Conservation (phyloP, 2,113 vertebrate species). For the Hippocampus comes region DNA sequence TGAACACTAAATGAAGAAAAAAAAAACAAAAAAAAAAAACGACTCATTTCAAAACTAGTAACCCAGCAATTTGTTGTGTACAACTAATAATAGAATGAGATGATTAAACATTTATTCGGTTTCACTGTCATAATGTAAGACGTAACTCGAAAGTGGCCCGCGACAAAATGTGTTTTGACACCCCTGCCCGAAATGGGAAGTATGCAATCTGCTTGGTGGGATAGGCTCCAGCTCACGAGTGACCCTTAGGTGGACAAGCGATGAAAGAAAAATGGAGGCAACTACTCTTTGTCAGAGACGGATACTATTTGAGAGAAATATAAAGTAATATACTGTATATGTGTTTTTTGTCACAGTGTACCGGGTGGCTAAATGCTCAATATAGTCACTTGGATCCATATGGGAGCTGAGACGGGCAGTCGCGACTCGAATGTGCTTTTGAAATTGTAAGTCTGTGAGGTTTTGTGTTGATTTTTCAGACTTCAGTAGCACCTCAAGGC, state of each 20-base stretch:
- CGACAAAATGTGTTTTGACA: too few species aligned
- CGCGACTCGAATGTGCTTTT: background rate
- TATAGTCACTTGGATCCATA: background rate
- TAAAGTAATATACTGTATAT: background rate
- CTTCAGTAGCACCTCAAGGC: slow-evolving; percentile 29
- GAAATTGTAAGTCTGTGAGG: background rate
- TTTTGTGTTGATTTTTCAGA: slow-evolving; percentile 33
- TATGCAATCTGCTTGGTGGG: too few species aligned
- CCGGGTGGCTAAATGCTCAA: background rate
- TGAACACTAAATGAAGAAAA: too few species aligned
- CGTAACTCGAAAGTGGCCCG: too few species aligned
- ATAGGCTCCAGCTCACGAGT: too few species aligned
- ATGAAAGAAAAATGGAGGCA: background rate
- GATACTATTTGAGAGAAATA: background rate
- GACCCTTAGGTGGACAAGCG: background rate
- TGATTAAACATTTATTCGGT: too few species aligned
- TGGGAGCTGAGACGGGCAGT: background rate
- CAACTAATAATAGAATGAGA: too few species aligned
- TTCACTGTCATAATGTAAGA: too few species aligned
- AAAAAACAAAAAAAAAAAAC: too few species aligned
- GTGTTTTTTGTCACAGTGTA: background rate
- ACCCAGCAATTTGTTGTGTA: too few species aligned
- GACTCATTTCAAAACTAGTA: too few species aligned
- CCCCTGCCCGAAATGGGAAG: too few species aligned
- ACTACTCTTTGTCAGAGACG: background rate